A percentile compares a stretch with the other conserved stretches of the same genome.
These are phyloP conservation scores for Charanyca ferruginea DNA, from an alignment of 2,888 invertebrate genomes.

Conservation along the genomic window DNA sequence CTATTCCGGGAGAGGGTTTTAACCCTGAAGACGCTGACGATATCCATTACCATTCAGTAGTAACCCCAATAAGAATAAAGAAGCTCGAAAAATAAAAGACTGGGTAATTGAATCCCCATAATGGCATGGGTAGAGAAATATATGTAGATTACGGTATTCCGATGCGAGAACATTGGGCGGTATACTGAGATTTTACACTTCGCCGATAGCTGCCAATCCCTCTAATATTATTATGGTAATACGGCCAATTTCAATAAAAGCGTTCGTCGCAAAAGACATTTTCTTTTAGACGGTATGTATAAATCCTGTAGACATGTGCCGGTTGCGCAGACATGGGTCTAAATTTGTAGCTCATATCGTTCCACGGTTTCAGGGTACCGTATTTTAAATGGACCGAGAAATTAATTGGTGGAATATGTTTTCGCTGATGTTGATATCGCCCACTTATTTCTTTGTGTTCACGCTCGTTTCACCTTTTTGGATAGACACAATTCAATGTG, in stretches of 20 bases:
- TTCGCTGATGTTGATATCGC: conserved; percentile 49
- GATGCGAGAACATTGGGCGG: conserved; percentile 81
- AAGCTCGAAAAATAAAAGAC: conserved; percentile 79
- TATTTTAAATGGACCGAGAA: conserved; percentile 61
- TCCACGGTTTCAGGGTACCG: conserved; percentile 70
- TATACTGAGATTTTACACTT: conserved; percentile 87
- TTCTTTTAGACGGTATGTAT: conserved; percentile 81
- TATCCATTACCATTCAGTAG: conserved; percentile 74
- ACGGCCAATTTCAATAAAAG: conserved; percentile 90
- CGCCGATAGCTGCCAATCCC: conserved; percentile 88
- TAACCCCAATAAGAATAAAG: conserved; percentile 75
- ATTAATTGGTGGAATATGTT: conserved; percentile 58
- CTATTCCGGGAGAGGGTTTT: conserved; percentile 67
- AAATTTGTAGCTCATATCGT: conserved; percentile 86
- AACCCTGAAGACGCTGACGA: conserved; percentile 71
- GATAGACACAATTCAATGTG: conserved; percentile 14
- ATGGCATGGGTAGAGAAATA: conserved; percentile 80
- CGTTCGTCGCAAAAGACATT: conserved; percentile 83
- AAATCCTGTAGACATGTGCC: conserved; percentile 85
- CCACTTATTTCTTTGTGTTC: conserved; percentile 54
- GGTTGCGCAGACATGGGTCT: conserved; percentile 78
- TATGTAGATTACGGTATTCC: conserved; percentile 79
- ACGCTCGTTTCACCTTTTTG: conserved; percentile 21
- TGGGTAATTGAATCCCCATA: conserved; percentile 86
- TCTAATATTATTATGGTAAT: conserved; percentile 91